phyloP scores from a whole-genome alignment of 2,888 invertebrate genomes.

The Cerastis leucographa region DNA sequence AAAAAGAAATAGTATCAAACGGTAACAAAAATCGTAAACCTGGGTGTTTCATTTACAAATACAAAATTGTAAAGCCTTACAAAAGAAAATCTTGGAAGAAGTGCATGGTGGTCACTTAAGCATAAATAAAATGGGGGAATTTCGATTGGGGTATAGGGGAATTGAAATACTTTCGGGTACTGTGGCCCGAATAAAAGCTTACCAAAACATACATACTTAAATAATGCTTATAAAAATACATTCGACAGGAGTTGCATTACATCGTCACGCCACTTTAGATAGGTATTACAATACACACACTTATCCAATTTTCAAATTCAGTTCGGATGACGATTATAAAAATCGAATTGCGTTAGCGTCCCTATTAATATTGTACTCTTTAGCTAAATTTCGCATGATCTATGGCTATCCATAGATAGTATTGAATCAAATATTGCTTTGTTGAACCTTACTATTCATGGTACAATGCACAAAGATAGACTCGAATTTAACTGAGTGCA shows the following conservation, averaged over 20 bases:
- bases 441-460: constrained; percentile 26
- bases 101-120: constrained; percentile 13
- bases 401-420: too few species aligned
- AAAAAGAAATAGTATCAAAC: neutral
- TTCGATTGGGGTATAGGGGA: neutral
- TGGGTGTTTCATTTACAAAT: constrained; percentile 9
- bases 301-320: neutral
- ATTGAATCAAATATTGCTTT: constrained; percentile 40
- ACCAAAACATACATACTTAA: too few species aligned
- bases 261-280: neutral
- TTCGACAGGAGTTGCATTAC: neutral
- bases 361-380: neutral
- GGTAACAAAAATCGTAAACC: too few species aligned
- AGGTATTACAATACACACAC: neutral
- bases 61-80: constrained; percentile 1
- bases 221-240: neutral
- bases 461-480: constrained; percentile 39
- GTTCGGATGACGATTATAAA: neutral
- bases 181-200: neutral
- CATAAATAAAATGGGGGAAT: neutral
- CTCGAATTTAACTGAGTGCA: constrained; percentile 42
- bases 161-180: neutral
- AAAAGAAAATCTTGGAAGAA: constrained; percentile 3
- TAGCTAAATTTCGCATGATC: neutral
- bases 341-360: neutral